These are phyloP conservation scores for Lithobates pipiens DNA, from an alignment of 2,797 vertebrate genomes.

Conservation along the genomic window DNA sequence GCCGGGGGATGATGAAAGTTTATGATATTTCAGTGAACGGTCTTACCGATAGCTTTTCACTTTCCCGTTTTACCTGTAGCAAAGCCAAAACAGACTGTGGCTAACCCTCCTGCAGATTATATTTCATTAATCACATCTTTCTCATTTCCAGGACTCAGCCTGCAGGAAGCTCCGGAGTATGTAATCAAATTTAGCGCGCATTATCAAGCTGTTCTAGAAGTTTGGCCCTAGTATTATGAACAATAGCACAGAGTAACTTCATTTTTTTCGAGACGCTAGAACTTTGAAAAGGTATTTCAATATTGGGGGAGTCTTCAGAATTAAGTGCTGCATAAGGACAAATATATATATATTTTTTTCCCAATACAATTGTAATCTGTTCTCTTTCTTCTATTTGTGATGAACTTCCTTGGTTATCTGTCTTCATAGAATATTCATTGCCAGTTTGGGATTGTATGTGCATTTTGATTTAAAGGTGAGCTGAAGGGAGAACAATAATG, in stretches of 20 bases:
- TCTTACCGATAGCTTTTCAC: conserved; percentile 36
- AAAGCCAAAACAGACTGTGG: conserved; percentile 41
- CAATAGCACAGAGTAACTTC: conserved; percentile 1
- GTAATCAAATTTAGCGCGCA: conserved; percentile 48
- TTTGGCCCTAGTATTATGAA: conserved; percentile 32
- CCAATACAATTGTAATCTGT: no score
- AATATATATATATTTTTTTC: no score
- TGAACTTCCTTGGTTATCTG: no score
- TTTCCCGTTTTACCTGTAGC: conserved; percentile 44
- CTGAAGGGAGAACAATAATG: no score
- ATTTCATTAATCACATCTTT: conserved; percentile 54
- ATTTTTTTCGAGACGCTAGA: conserved; percentile 1
- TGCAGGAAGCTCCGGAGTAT: conserved; percentile 41
- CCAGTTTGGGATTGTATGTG: no score
- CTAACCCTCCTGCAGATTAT: conserved; percentile 37
- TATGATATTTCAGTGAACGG: conserved; percentile 50
- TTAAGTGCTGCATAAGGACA: no score
- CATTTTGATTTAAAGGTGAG: no score
- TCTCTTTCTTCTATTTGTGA: no score
- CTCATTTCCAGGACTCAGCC: conserved; percentile 54
- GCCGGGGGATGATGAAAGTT: conserved; percentile 45
- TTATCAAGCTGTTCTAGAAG: conserved; percentile 39
- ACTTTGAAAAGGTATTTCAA: neutral
- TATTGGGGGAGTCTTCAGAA: no score
- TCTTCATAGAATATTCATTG: no score